phyloP scores from a whole-genome alignment of 2,797 vertebrate genomes.

The Esox masquinongy region DNA sequence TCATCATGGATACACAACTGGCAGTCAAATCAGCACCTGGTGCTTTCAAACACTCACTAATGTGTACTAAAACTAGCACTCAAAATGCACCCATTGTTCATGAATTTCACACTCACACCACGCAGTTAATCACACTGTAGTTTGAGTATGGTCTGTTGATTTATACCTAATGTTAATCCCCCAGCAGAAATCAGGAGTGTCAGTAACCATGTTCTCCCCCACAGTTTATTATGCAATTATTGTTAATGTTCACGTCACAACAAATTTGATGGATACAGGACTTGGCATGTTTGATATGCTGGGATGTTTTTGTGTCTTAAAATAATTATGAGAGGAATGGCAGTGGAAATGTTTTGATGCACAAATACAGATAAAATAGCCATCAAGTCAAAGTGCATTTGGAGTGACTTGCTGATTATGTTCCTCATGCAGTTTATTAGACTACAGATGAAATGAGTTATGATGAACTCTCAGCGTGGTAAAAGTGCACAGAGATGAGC shows the following conservation, averaged over 20 bases:
- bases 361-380: too few relatives aligned
- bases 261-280: too few relatives aligned
- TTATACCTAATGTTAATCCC: not conserved
- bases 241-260: too few relatives aligned
- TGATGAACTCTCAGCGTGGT: too few relatives aligned
- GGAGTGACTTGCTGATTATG: too few relatives aligned
- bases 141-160: constrained; percentile 24
- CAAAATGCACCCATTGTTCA: not conserved
- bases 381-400: too few relatives aligned
- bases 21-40: not conserved
- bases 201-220: not conserved
- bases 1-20: not conserved
- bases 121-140: not conserved
- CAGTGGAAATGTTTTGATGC: too few relatives aligned
- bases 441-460: too few relatives aligned
- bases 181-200: not conserved
- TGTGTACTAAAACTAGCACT: not conserved
- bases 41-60: not conserved
- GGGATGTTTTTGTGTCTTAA: not conserved
- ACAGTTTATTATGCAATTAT: too few relatives aligned
- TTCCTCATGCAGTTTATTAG: too few relatives aligned
- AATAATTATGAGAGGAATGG: too few relatives aligned
- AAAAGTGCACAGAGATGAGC: too few relatives aligned
- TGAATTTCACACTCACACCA: not conserved
- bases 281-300: not conserved